Evolutionary conservation across 2,797 vertebrate genomes (phyloP), one percentile per base, ranked within the genome.

Genomic region (Sebastes iracundus): DNA sequence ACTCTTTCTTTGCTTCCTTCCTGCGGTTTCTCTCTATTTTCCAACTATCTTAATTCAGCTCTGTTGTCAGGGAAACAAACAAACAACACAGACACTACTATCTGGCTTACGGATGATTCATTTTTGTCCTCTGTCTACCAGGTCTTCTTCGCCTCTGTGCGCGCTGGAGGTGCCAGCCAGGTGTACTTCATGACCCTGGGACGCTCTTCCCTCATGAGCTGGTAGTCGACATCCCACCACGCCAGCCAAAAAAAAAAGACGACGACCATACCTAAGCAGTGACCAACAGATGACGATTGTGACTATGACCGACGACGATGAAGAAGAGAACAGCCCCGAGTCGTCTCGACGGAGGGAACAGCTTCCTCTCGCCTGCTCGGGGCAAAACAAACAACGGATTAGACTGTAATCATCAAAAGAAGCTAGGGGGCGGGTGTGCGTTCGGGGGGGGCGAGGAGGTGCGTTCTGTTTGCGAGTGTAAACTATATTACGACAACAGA

Each of bases 141-240:
- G 97, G 97, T 97, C 16, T 97, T 97, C 91, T 98, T 98, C n/a
- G 97, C 97, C 79, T 98, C 97, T 0, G 97, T 98, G 68, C 97
- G 97, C 7, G 96, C 94, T 0, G 97, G 97, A 23, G 97, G 97
- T 13, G 97, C 97, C 93, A 98, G 97, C 89, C 97, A 98, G 93
- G 97, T 98, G 58, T 98, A 98, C 90, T 98, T 98, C 92, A 98
- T 98, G 97, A 98, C 97, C 4, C 95, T 98, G 87, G 97, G 97
- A 76, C 96, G 97, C 72, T 96, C 96, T 69, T 97, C 97, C 86
- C 96, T 98, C 74, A 97, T 98, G 96, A 98, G 96, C 95, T 98
- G 97, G 97, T 98, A 96, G 96, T 13, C 4, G 14, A 12, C 22
- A 1, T 25, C 16, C 59, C 77, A 77, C 90, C 94, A 89, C 95